Evolutionary conservation across 2,797 vertebrate genomes (phyloP).

Genomic region (Distichodus sexfasciatus): DNA sequence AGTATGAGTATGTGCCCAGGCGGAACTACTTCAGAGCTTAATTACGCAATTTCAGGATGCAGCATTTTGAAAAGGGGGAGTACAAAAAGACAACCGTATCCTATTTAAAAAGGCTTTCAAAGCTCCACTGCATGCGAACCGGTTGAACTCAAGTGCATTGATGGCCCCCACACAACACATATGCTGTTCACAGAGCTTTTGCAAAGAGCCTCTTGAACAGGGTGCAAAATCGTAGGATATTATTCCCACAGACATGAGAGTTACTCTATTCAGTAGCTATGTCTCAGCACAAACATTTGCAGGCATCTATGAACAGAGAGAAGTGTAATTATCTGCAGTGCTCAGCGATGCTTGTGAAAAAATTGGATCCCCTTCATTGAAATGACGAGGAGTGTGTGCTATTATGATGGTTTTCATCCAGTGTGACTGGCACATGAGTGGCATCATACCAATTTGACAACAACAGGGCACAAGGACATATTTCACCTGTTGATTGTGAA

Average conservation of each 20-base stretch:
- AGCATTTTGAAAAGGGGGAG: conserved; percentile 26
- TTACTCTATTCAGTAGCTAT: conserved; percentile 30
- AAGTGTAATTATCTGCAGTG: conserved; percentile 38
- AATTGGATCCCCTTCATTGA: conserved; percentile 13
- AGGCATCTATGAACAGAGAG: conserved; percentile 18
- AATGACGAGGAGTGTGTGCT: conserved; percentile 9
- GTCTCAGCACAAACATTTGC: conserved; percentile 28
- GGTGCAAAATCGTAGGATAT: conserved; percentile 34
- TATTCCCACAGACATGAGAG: conserved; percentile 34
- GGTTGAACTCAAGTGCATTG: conserved; percentile 27
- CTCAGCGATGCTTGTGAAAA: conserved; percentile 13
- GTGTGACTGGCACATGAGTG: not conserved
- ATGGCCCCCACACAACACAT: conserved; percentile 18
- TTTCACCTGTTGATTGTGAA: conserved; percentile 13
- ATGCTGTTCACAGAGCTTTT: conserved; percentile 15
- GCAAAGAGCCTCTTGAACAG: conserved; percentile 40
- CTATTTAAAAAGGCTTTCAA: conserved; percentile 36
- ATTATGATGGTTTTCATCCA: conserved; percentile 14
- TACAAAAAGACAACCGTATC: conserved; percentile 27
- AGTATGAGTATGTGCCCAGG: conserved; percentile 29
- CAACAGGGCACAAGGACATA: not conserved
- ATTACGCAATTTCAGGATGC: conserved; percentile 39
- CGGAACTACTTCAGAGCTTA: conserved; percentile 40
- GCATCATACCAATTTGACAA: not conserved
- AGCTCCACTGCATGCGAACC: not conserved